Conservation (phyloP, 2,797 vertebrate species). For the Tragelaphus oryx region DNA sequence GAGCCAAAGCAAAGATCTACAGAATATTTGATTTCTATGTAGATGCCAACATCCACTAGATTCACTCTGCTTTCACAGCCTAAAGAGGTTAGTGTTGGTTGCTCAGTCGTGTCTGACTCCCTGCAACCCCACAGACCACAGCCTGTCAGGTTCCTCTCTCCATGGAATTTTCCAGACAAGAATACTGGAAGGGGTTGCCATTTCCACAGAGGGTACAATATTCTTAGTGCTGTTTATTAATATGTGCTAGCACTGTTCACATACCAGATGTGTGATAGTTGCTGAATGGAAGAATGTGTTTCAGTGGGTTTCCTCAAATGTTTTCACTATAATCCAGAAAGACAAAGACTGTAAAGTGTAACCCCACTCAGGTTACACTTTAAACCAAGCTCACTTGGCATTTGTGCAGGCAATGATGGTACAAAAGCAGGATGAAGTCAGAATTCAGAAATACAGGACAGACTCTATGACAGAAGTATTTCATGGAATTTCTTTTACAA, state of each 20-base stretch:
- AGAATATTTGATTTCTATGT: not conserved
- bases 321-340: not conserved
- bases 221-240: not conserved
- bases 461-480: not conserved
- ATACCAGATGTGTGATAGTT: not conserved
- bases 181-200: not conserved
- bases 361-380: not conserved
- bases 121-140: not conserved
- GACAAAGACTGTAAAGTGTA: not conserved
- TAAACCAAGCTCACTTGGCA: rapidly evolving
- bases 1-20: not conserved
- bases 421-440: not conserved
- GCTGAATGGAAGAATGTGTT: not conserved
- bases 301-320: not conserved
- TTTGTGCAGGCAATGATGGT: not conserved
- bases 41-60: not conserved
- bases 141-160: not conserved
- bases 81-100: not conserved
- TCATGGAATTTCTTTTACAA: not conserved
- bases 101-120: not conserved
- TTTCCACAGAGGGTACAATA: not conserved
- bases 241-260: not conserved
- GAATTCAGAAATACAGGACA: not conserved
- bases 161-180: not conserved
- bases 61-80: not conserved